Evolutionary conservation across 2,888 invertebrate genomes (phyloP).

Genomic region (Pseudanteris insignis): DNA sequence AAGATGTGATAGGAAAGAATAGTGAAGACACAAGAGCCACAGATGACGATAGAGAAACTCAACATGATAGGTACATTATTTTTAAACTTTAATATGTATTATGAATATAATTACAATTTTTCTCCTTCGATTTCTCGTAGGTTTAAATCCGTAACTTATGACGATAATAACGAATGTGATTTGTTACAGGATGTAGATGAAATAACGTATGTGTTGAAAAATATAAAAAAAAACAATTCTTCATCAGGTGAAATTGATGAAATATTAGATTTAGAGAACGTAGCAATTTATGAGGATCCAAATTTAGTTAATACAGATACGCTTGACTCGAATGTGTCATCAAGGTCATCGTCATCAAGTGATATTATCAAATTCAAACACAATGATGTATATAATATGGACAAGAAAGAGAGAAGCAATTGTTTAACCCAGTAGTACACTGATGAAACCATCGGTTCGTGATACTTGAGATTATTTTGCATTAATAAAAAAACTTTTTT

Average conservation of each 20-base stretch:
- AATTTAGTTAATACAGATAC: background rate
- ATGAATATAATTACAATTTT: too few relatives aligned
- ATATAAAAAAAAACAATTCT: too few relatives aligned
- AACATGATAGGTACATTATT: too few relatives aligned
- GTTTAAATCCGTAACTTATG: constrained; percentile 8
- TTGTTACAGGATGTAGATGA: constrained; percentile 2
- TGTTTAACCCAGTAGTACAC: constrained; percentile 21
- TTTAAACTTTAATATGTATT: too few relatives aligned
- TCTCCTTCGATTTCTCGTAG: too few relatives aligned
- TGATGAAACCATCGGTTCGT: too few relatives aligned
- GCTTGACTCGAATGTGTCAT: constrained; percentile 4
- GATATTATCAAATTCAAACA: constrained; percentile 2
- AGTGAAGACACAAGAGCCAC: too few relatives aligned
- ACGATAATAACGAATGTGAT: constrained; percentile 5
- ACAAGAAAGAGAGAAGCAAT: background rate
- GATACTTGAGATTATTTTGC: too few relatives aligned
- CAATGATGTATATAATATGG: background rate
- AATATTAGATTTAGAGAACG: background rate
- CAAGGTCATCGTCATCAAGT: constrained; percentile 5
- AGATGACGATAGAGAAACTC: too few relatives aligned
- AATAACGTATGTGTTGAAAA: too few relatives aligned
- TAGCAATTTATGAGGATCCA: constrained; percentile 1
- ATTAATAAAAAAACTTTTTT: too few relatives aligned
- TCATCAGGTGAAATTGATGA: background rate
- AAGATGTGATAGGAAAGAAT: too few relatives aligned